These are phyloP conservation scores for Drosophila pruinosa DNA, from an alignment of 1,140 invertebrate genomes.

Conservation along the genomic window DNA sequence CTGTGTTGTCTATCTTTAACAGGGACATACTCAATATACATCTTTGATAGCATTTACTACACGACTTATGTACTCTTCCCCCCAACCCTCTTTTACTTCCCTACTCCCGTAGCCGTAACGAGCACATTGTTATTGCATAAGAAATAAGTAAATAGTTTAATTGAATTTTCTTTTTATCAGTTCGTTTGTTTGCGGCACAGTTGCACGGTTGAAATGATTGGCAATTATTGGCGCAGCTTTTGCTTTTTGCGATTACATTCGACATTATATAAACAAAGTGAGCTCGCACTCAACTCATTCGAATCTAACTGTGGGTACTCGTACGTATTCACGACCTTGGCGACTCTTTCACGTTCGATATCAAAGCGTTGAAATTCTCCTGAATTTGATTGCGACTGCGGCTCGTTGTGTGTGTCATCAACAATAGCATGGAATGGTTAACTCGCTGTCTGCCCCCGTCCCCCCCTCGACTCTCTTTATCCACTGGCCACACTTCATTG, in stretches of 20 bases:
- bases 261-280: neutral
- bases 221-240: slow-evolving; percentile 24
- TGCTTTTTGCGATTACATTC: slow-evolving; percentile 5
- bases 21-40: neutral
- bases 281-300: slow-evolving; percentile 5
- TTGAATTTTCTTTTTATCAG: slow-evolving; percentile 3
- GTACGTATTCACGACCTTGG: slow-evolving; percentile 14
- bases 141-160: slow-evolving; percentile 1
- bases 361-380: slow-evolving; percentile 18
- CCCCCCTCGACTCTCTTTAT: neutral
- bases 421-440: no score
- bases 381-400: slow-evolving; percentile 1
- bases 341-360: slow-evolving; percentile 1
- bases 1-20: neutral
- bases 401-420: slow-evolving; percentile 27
- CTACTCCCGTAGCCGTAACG: neutral
- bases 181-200: neutral
- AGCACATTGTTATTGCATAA: slow-evolving; percentile 1
- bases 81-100: neutral
- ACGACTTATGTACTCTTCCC: neutral
- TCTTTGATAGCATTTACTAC: neutral
- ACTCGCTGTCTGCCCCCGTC: neutral
- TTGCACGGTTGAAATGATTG: slow-evolving; percentile 10
- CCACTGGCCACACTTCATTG: neutral
- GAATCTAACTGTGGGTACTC: neutral